These are phyloP conservation scores for Antrozous pallidus DNA, from an alignment of 2,797 vertebrate genomes.

Conservation along the genomic window DNA sequence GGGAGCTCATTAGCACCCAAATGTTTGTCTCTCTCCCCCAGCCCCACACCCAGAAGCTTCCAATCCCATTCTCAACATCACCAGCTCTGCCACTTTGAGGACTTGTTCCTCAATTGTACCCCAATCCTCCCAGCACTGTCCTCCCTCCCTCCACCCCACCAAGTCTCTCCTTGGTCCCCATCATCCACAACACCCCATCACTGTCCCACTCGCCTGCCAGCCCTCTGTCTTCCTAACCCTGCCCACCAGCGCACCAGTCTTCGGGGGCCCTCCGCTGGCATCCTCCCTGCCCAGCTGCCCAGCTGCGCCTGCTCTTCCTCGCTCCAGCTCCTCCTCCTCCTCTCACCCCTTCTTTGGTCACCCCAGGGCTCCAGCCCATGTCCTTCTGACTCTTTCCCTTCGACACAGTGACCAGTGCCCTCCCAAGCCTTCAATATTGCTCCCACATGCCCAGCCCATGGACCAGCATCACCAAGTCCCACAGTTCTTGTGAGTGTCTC, in stretches of 20 bases:
- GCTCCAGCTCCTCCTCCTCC: background rate
- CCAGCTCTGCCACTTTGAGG: too few relatives aligned
- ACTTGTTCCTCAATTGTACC: background rate
- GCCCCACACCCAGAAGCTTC: background rate
- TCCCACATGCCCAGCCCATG: background rate
- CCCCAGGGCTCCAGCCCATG: background rate
- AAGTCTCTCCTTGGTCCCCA: background rate
- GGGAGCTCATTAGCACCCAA: background rate
- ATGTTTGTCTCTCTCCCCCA: too few relatives aligned
- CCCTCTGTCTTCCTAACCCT: background rate
- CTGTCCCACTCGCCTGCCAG: background rate
- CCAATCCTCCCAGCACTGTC: too few relatives aligned
- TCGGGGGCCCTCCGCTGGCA: background rate
- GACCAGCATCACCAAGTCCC: background rate
- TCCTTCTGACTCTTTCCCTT: background rate
- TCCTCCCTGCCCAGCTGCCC: background rate
- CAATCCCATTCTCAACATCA: background rate
- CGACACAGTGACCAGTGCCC: background rate
- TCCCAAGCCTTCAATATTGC: background rate
- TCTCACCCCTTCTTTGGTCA: background rate
- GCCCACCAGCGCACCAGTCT: background rate
- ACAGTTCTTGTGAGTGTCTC: background rate
- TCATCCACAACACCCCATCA: background rate
- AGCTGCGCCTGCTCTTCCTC: background rate
- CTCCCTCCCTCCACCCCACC: background rate